phyloP scores from a whole-genome alignment of 2,113 vertebrate genomes.

The Enhydra lutris region DNA sequence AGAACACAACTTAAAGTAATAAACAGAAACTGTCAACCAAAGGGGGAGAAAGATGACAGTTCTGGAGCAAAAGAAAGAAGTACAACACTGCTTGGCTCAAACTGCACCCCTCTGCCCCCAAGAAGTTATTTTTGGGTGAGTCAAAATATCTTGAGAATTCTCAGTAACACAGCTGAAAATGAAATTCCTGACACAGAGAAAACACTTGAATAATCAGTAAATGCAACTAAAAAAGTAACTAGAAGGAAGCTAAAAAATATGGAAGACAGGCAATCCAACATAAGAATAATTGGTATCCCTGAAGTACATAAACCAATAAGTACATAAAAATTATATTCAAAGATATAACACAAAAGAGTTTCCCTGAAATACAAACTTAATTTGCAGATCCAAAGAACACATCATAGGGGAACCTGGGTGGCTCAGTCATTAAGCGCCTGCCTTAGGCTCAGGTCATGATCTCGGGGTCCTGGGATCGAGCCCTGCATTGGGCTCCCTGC shows the following conservation, averaged over 20 bases:
- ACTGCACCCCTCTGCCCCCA: not conserved
- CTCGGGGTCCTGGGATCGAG: too few relatives aligned
- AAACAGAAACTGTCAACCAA: not conserved
- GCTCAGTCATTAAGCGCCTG: too few relatives aligned
- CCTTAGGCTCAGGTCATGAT: too few relatives aligned
- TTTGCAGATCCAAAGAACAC: not conserved
- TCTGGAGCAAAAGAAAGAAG: not conserved
- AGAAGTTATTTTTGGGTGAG: not conserved
- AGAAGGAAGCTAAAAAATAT: not conserved
- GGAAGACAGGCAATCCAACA: not conserved
- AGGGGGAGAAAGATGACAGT: not conserved
- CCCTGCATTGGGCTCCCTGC: too few relatives aligned
- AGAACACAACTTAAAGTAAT: not conserved
- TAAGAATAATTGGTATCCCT: not conserved
- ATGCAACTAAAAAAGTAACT: not conserved
- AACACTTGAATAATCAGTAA: constrained; percentile 14
- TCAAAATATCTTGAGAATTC: not conserved
- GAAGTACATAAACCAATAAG: not conserved
- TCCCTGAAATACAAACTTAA: not conserved
- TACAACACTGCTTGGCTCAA: not conserved
- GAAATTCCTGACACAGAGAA: not conserved
- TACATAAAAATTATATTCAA: not conserved
- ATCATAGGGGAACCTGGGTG: not conserved
- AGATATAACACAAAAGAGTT: not conserved
- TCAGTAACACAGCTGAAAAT: constrained; percentile 31